Evolutionary conservation across 2,888 invertebrate genomes (phyloP), one percentile per base, ranked within the genome.

Genomic region (Meiosimyza decipiens): DNA sequence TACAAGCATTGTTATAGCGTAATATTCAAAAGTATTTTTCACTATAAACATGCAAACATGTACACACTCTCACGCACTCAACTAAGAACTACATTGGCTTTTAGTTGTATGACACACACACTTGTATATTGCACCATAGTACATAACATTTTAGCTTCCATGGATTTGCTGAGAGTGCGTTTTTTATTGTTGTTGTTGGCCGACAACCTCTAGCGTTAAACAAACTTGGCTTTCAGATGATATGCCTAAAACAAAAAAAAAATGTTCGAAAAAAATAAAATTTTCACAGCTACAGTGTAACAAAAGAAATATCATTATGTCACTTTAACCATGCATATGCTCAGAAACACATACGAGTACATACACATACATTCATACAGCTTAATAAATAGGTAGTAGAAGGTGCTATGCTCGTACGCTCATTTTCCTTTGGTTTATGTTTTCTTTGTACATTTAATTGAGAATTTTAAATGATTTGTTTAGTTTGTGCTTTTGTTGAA

Each of bases 381-480:
- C 16, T 16, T 16, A 51, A 51, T 12, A 49, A 51, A 22, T 13
- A 51, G 13, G 22, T 47, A 22, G 18, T 13, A 57, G 5, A 13
- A 28, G 11, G 28, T 57, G 13, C 22, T 28, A 18, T 28, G 18
- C 15, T 11, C 57, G 2, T 3, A 59, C 12, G 22, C 33, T 15
- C 6, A 28, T 28, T 60, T 28, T 40, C 40, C 6, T 40, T 40
- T 40, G 40, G 54, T 6, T 54, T 63, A 60, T 60, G 72, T 68
- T 47, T 57, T 28, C 57, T 80, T 78, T 77, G 78, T 75, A 77
- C 79, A 76, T 78, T 81, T 81, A 83, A 84, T 82, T 82, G 82
- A 82, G 82, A 82, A 82, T 84, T 81, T 82, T 78, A 82, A 84
- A 83, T 80, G 82, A 80, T 82, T 80, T 83, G 82, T 82, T 82